Percentiles rank a stretch among this genome's conserved stretches.
phyloP scores from a whole-genome alignment of 2,888 invertebrate species.

The Chymomyza amoena region DNA sequence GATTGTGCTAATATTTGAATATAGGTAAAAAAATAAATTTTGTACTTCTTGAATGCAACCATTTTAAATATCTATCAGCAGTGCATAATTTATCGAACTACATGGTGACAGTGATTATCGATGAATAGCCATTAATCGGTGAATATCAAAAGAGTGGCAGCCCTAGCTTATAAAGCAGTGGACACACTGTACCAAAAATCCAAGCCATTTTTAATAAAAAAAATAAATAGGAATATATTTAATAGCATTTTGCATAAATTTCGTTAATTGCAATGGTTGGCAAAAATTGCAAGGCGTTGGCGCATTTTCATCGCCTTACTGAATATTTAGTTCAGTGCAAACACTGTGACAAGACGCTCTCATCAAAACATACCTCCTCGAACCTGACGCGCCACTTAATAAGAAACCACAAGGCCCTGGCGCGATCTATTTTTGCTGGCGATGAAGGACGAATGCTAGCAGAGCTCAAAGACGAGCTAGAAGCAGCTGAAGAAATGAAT shows the following conservation, averaged over 20 bases:
- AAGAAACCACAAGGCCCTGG: constrained; percentile 53
- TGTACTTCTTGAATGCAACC: too few species aligned
- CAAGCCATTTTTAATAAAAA: not conserved
- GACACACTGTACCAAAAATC: not conserved
- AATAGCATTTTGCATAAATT: not conserved
- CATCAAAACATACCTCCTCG: constrained; percentile 64
- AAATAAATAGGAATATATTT: not conserved
- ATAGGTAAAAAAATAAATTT: too few species aligned
- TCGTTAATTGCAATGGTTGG: constrained; percentile 46
- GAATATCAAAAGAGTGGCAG: not conserved
- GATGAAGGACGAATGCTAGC: constrained; percentile 63
- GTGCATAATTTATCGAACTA: not conserved
- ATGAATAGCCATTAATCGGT: not conserved
- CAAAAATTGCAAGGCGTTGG: constrained; percentile 61
- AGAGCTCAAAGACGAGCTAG: constrained; percentile 52
- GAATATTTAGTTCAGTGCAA: constrained; percentile 65
- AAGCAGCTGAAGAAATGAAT: constrained; percentile 51
- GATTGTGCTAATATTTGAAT: too few species aligned
- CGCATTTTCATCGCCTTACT: constrained; percentile 61
- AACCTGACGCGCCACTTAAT: constrained; percentile 63
- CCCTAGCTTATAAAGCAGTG: not conserved
- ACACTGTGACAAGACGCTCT: constrained; percentile 63
- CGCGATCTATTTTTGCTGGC: constrained; percentile 57
- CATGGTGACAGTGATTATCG: not conserved
- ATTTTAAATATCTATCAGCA: not conserved